Evolutionary conservation across 2,113 vertebrate species (phyloP), one percentile per base, ranked within the genome.

Genomic region (Hipposideros armiger): DNA sequence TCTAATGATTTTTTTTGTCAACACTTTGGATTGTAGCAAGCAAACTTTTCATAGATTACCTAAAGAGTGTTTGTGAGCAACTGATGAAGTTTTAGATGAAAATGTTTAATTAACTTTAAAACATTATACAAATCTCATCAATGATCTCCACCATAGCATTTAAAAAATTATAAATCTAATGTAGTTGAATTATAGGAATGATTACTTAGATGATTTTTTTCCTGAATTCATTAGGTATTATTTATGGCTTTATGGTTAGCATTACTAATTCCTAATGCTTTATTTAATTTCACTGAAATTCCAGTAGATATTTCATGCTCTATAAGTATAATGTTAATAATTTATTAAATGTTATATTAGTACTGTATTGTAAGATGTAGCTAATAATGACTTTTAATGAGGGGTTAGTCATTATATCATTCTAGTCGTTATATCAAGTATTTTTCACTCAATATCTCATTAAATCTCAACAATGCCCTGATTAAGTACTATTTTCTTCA

Each of bases 271-370:
- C 11, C 20, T 56, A 88, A 56, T 32, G 28, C 73, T 94, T 64
- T 66, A 60, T 80, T 67, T 85, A 80, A 66, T 92, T 81, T 86
- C 52, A 14, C 40, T 89, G 30, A 69, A 84, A 47, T 62, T 92
- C 58, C 9, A 69, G n/a, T 22, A 80, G n/a, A 32, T 66, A 80
- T 40, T 83, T 85, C 15, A 56, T 81, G 7, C 19, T 47, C 11
- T 85, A 4, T 26, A 84, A n/a, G 1, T 52, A 45, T 62, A 62
- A 26, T 52, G 86, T 70, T 50, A 56, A 47, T 24, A 47, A 60
- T n/a, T 92, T 58, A 74, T 9, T 64, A 87, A 84, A 47, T 47
- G 8, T 11, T 32, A 32, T 20, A 14, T 80, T 74, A 69, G 10
- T 76, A 56, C 10, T 58, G 0, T 22, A 64, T 24, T 70, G 20